These are phyloP conservation scores for Drosophila grimshawi DNA, from an alignment of 1,140 invertebrate species.

Conservation along the genomic window DNA sequence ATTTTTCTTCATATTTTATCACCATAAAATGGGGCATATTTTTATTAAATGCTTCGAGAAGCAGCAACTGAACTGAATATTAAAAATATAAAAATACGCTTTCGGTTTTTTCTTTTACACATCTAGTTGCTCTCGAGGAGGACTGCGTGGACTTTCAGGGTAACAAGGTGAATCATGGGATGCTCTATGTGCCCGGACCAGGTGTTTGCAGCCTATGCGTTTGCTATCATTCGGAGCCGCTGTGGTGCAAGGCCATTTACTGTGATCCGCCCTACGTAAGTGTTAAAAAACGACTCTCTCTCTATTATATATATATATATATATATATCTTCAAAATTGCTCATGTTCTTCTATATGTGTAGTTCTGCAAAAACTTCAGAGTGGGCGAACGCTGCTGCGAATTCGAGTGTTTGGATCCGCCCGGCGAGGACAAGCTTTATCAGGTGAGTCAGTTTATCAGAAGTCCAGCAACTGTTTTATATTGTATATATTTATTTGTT, in stretches of 20 bases:
- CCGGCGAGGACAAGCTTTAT: conserved; percentile 87
- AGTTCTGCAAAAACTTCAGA: conserved; percentile 91
- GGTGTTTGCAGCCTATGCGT: conserved; percentile 94
- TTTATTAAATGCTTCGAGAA: no score
- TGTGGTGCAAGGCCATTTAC: conserved; percentile 94
- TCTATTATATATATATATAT: no score
- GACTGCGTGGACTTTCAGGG: conserved; percentile 93
- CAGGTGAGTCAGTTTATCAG: conserved; percentile 62
- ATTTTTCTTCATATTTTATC: no score
- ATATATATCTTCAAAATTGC: no score
- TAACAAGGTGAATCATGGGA: conserved; percentile 89
- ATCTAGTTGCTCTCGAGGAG: conserved; percentile 87
- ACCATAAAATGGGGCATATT: no score
- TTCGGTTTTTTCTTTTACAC: conserved; percentile 26
- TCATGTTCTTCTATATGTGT: conserved; percentile 27
- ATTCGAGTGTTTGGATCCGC: conserved; percentile 90
- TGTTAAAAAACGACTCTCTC: conserved; percentile 33
- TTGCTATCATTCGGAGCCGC: conserved; percentile 93
- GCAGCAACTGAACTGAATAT: no score
- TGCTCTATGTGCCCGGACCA: conserved; percentile 92
- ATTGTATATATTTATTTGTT: no score
- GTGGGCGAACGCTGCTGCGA: conserved; percentile 91
- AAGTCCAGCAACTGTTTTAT: no score
- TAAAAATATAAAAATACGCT: not conserved
- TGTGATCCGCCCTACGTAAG: conserved; percentile 93